Evolutionary conservation across 1,140 invertebrate species (phyloP).

Genomic region (Drosophila littoralis): DNA sequence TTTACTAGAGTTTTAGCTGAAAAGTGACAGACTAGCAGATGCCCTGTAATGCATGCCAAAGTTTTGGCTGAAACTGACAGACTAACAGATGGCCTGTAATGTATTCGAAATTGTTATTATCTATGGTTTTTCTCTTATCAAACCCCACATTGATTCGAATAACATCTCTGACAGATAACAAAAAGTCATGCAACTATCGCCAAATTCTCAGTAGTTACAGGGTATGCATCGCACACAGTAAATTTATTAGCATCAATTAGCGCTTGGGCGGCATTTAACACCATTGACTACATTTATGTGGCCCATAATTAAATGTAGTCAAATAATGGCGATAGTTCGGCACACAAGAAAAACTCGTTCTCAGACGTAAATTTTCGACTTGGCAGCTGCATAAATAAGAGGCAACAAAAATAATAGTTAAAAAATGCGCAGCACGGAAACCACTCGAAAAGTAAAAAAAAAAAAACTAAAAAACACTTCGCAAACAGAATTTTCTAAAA

Average conservation of each 20-base stretch:
- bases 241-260: conserved; percentile 39
- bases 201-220: neutral
- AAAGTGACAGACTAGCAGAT: neutral
- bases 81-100: neutral
- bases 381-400: conserved; percentile 66
- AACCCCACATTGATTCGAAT: too few relatives aligned
- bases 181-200: neutral
- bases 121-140: too few relatives aligned
- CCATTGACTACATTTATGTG: conserved; percentile 38
- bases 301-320: conserved; percentile 42
- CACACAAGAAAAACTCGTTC: conserved; percentile 33
- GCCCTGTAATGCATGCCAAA: neutral
- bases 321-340: conserved; percentile 36
- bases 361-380: conserved; percentile 38
- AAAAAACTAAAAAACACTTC: conserved; percentile 46
- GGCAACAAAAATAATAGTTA: conserved; percentile 34
- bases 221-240: conserved; percentile 6
- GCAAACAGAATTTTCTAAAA: conserved; percentile 59
- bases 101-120: too few relatives aligned
- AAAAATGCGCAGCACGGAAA: conserved; percentile 26
- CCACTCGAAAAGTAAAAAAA: conserved; percentile 40
- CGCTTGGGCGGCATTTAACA: conserved; percentile 53
- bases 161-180: too few relatives aligned
- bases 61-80: neutral
- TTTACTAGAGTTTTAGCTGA: too few relatives aligned